Evolutionary conservation across 1,140 invertebrate species (phyloP).

Genomic region (Hyles euphorbiae): DNA sequence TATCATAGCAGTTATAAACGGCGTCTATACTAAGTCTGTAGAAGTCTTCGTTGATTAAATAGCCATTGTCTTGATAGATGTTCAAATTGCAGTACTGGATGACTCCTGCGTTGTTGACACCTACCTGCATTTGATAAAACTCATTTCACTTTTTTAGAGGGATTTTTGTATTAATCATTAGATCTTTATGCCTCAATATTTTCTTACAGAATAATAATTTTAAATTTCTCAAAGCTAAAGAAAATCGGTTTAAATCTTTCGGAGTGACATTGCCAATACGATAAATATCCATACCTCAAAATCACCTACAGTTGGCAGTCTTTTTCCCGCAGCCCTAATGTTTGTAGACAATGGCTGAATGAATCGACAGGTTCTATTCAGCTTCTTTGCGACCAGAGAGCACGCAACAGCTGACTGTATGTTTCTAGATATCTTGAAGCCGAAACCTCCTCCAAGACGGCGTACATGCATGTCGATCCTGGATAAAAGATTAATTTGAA

Average conservation of each 20-base stretch:
- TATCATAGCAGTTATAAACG: constrained; percentile 29
- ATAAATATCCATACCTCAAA: constrained; percentile 7
- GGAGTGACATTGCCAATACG: background rate
- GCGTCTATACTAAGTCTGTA: constrained; percentile 4
- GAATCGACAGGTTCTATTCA: background rate
- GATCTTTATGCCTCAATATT: no score
- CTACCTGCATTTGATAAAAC: constrained; percentile 42
- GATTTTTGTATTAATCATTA: background rate
- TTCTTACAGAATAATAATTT: no score
- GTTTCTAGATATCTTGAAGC: no score
- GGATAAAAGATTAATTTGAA: no score
- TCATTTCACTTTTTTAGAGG: background rate
- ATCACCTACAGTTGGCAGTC: background rate
- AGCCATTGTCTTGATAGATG: constrained; percentile 78
- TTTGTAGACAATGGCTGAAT: constrained; percentile 16
- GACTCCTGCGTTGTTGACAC: constrained; percentile 76
- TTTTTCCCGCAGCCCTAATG: constrained; percentile 5
- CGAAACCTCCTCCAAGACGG: no score
- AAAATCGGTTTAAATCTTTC: no score
- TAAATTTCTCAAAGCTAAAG: no score
- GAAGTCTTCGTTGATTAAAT: constrained; percentile 70
- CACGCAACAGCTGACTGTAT: no score
- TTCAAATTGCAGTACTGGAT: constrained; percentile 77
- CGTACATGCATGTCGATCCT: no score
- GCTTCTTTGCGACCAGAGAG: no score